phyloP scores from a whole-genome alignment of 2,888 invertebrate species.

The Phortica magna region DNA sequence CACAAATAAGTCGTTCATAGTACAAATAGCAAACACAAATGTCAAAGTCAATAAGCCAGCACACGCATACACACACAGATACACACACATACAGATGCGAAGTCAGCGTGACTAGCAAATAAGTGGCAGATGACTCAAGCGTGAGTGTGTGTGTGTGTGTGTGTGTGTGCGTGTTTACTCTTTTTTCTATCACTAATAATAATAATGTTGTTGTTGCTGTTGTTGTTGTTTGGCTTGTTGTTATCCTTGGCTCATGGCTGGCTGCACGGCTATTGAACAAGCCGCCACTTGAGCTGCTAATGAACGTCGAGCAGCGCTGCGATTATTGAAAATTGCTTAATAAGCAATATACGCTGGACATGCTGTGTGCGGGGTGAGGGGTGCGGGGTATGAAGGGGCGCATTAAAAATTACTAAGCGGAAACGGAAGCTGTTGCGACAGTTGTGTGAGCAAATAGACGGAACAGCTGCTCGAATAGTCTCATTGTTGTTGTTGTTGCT shows the following conservation, averaged over 20 bases:
- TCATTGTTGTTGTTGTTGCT: neutral
- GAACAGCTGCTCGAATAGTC: neutral
- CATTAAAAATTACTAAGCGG: conserved; percentile 64
- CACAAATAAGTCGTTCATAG: conserved; percentile 46
- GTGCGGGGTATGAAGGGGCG: no score
- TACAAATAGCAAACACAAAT: conserved; percentile 63
- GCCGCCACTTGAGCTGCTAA: conserved; percentile 58
- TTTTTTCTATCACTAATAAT: conserved; percentile 38
- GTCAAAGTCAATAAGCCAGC: conserved; percentile 65
- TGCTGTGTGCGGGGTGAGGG: conserved; percentile 43
- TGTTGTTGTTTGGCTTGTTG: conserved; percentile 32
- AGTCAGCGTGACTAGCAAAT: conserved; percentile 16
- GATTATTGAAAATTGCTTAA: conserved; percentile 73
- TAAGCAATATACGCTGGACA: conserved; percentile 68
- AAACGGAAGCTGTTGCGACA: conserved; percentile 40
- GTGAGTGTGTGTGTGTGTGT: conserved; percentile 34
- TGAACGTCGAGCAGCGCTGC: conserved; percentile 65
- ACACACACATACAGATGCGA: conserved; percentile 37
- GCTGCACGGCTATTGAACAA: neutral
- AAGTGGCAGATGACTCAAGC: conserved; percentile 36
- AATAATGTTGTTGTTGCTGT: conserved; percentile 32
- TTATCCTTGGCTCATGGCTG: conserved; percentile 6
- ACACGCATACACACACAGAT: conserved; percentile 47
- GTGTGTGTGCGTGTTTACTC: conserved; percentile 23
- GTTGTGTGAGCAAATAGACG: neutral